These are phyloP conservation scores for Erinaceus europaeus DNA, from an alignment of 2,113 vertebrate genomes.

Conservation along the genomic window DNA sequence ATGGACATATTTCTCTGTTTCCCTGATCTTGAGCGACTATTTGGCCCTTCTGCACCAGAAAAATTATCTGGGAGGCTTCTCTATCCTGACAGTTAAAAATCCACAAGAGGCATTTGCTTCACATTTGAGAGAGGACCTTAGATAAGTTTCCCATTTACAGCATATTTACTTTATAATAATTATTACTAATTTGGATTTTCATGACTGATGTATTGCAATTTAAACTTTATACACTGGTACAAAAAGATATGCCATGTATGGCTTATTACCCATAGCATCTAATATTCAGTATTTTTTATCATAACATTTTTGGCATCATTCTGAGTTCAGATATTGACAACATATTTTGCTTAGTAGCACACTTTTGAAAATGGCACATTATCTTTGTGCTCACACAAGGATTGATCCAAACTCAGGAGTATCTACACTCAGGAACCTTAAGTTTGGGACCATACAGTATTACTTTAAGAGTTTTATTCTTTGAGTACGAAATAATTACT, in stretches of 20 bases:
- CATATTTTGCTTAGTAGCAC: too few species aligned
- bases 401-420: too few species aligned
- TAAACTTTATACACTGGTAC: too few species aligned
- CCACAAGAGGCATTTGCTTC: neutral
- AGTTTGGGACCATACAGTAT: slow-evolving; percentile 47
- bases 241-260: too few species aligned
- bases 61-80: neutral
- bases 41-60: slow-evolving; percentile 11
- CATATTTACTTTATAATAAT: too few species aligned
- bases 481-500: too few species aligned
- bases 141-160: neutral
- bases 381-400: neutral
- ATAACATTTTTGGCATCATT: too few species aligned
- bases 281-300: too few species aligned
- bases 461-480: slow-evolving; percentile 48
- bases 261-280: too few species aligned
- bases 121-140: slow-evolving; percentile 19
- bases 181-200: too few species aligned
- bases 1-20: neutral
- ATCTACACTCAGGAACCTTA: neutral
- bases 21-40: neutral
- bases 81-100: slow-evolving; percentile 26
- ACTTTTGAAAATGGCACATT: neutral
- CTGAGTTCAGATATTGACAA: too few species aligned
- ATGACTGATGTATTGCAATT: too few species aligned